Evolutionary conservation across 2,888 invertebrate species (phyloP).

Genomic region (Cephus rjabovi): DNA sequence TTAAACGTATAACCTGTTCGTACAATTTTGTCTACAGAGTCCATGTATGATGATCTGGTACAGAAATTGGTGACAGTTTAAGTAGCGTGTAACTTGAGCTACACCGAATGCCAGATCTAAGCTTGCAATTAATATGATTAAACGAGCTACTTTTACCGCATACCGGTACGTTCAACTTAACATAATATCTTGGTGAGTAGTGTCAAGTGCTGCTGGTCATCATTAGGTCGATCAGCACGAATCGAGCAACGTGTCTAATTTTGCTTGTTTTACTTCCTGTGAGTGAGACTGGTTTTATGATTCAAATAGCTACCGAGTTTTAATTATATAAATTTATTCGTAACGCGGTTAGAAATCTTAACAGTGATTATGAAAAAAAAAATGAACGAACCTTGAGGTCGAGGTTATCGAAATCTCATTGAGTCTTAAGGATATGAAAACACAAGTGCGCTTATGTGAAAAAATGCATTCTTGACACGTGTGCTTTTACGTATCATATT

Average conservation of each 20-base stretch:
- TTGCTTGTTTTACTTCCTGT: background rate
- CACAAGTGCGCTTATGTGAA: background rate
- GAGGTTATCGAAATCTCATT: background rate
- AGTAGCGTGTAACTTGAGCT: background rate
- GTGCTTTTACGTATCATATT: too few species aligned
- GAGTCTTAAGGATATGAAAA: background rate
- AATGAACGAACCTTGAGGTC: background rate
- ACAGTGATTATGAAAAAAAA: background rate
- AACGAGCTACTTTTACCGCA: background rate
- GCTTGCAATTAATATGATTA: background rate
- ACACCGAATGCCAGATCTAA: background rate
- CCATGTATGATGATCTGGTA: background rate
- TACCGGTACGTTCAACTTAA: constrained; percentile 7
- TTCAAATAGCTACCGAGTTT: background rate
- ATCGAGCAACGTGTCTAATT: background rate
- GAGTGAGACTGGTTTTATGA: background rate
- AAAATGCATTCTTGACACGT: background rate
- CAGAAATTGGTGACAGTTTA: background rate
- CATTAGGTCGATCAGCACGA: background rate
- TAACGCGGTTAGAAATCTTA: background rate
- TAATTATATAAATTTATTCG: background rate
- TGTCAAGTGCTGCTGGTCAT: background rate
- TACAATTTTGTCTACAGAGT: background rate
- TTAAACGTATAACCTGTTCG: background rate
- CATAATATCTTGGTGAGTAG: background rate